Evolutionary conservation across 2,113 vertebrate genomes (phyloP).

Genomic region (Maccullochella peelii): DNA sequence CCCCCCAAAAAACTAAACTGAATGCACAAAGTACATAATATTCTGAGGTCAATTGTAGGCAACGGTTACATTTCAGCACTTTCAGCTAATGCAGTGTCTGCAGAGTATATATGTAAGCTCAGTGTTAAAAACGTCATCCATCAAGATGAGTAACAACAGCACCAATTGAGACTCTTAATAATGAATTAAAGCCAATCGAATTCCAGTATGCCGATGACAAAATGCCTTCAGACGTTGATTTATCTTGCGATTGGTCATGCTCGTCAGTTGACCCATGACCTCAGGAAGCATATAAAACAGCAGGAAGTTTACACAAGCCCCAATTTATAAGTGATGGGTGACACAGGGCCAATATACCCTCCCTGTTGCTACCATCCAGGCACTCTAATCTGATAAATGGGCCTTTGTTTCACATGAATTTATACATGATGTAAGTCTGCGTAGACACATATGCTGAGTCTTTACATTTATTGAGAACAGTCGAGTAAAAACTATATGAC

Average conservation of each 20-base stretch:
- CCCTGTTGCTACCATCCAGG: slow-evolving; percentile 27
- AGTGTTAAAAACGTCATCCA: slow-evolving; percentile 52
- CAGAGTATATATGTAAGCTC: slow-evolving; percentile 25
- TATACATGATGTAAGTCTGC: slow-evolving; percentile 8
- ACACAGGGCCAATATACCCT: slow-evolving; percentile 36
- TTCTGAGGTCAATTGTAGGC: not conserved
- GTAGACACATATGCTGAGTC: not conserved
- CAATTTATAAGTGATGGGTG: slow-evolving; percentile 65
- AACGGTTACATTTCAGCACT: slow-evolving; percentile 32
- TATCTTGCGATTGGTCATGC: slow-evolving; percentile 76
- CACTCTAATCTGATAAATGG: slow-evolving; percentile 71
- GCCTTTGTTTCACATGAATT: slow-evolving; percentile 53
- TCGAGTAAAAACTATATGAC: slow-evolving; percentile 4
- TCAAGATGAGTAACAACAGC: slow-evolving; percentile 63
- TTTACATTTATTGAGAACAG: not conserved
- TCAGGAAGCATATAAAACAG: slow-evolving; percentile 80
- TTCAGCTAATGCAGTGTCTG: slow-evolving; percentile 34
- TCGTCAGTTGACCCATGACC: slow-evolving; percentile 69
- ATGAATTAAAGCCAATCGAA: slow-evolving; percentile 68
- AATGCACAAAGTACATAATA: not conserved
- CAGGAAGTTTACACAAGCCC: slow-evolving; percentile 80
- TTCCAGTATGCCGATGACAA: slow-evolving; percentile 61
- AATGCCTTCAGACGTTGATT: slow-evolving; percentile 72
- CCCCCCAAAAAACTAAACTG: not conserved
- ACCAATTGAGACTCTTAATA: slow-evolving; percentile 34